Conservation (phyloP, 2,113 vertebrate genomes). For the Platichthys stellatus region DNA sequence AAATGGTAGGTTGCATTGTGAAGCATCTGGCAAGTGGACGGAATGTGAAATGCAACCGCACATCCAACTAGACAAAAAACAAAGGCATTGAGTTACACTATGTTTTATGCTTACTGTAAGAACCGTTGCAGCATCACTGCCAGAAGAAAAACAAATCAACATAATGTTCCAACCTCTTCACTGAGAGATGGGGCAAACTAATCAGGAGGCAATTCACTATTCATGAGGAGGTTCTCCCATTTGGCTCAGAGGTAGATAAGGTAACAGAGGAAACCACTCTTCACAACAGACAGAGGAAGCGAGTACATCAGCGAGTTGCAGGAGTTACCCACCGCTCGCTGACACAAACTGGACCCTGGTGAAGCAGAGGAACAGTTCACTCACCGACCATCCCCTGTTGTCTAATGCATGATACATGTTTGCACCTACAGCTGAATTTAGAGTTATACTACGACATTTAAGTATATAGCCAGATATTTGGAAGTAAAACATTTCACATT, state of each 20-base stretch:
- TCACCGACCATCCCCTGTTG: neutral
- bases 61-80: too few relatives aligned
- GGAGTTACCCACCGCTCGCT: neutral
- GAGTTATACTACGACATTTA: too few relatives aligned
- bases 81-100: too few relatives aligned
- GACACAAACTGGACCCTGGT: neutral
- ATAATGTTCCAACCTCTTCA: neutral
- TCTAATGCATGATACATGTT: too few relatives aligned
- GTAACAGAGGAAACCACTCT: slow-evolving; percentile 10
- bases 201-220: slow-evolving; percentile 25
- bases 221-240: slow-evolving; percentile 29
- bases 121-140: neutral
- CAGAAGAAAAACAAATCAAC: neutral
- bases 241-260: neutral
- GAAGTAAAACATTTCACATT: too few relatives aligned
- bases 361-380: neutral
- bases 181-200: neutral
- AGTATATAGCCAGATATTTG: too few relatives aligned
- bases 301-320: neutral
- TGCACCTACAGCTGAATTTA: too few relatives aligned
- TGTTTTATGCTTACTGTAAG: neutral
- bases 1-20: too few relatives aligned
- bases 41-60: too few relatives aligned
- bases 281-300: neutral
- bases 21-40: too few relatives aligned